Conservation (phyloP, 2,888 invertebrate species). For the Osedax fenrisi region DNA sequence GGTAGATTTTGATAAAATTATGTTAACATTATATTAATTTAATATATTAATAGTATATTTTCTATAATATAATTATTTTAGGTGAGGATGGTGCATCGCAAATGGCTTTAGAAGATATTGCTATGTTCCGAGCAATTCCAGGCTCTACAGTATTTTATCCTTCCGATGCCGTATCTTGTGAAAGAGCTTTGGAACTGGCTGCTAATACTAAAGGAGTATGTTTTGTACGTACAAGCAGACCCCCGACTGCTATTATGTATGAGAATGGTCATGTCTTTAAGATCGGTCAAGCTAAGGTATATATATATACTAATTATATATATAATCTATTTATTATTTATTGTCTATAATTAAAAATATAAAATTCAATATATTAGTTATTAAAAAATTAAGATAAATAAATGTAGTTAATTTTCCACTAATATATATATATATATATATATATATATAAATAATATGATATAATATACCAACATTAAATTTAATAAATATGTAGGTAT, state of each 20-base stretch:
- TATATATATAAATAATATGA: no score
- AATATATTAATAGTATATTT: no score
- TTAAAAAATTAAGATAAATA: no score
- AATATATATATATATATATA: no score
- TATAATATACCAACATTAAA: no score
- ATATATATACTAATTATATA: neutral
- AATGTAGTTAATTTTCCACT: no score
- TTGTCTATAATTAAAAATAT: no score
- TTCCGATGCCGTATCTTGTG: conserved; percentile 81
- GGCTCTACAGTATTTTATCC: conserved; percentile 61
- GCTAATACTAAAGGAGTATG: conserved; percentile 87
- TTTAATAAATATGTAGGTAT: no score
- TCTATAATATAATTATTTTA: no score
- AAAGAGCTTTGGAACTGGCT: conserved; percentile 84
- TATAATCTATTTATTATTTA: neutral
- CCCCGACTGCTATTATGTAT: conserved; percentile 75
- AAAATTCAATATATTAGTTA: no score
- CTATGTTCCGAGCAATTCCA: conserved; percentile 82
- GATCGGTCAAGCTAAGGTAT: conserved; percentile 57
- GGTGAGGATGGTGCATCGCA: conserved; percentile 92
- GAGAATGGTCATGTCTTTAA: conserved; percentile 68
- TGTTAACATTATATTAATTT: no score
- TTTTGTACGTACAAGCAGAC: conserved; percentile 87
- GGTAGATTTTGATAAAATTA: no score
- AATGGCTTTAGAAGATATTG: conserved; percentile 97